These are phyloP conservation scores for Melanotaenia trifasciata DNA, from an alignment of 2,797 vertebrate genomes.

Conservation along the genomic window DNA sequence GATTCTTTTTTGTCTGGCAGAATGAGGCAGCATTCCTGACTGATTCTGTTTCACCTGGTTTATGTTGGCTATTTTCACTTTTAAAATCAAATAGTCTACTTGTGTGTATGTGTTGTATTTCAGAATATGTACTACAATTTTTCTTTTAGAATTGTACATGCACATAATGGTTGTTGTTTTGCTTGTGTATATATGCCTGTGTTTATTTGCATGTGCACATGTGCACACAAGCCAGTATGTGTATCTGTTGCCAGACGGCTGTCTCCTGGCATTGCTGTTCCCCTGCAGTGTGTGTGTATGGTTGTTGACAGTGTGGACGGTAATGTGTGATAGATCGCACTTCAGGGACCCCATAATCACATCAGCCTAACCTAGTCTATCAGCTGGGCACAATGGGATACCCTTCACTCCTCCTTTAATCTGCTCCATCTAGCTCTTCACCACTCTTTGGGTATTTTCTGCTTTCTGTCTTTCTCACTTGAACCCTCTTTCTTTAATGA, in stretches of 20 bases:
- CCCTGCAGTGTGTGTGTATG: constrained; percentile 83
- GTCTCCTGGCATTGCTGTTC: constrained; percentile 86
- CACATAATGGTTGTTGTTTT: constrained; percentile 28
- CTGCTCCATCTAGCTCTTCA: constrained; percentile 79
- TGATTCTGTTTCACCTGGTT: constrained; percentile 43
- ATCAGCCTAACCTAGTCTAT: constrained; percentile 87
- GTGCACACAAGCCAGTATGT: constrained; percentile 62
- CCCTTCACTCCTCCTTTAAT: constrained; percentile 84
- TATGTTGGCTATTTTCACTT: constrained; percentile 26
- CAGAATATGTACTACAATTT: constrained; percentile 14
- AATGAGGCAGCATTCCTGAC: constrained; percentile 24
- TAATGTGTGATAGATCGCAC: constrained; percentile 90
- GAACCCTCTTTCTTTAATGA: constrained; percentile 5
- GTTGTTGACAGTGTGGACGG: constrained; percentile 87
- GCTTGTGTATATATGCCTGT: constrained; percentile 21
- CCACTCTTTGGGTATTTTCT: constrained; percentile 44
- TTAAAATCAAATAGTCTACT: constrained; percentile 41
- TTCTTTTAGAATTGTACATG: constrained; percentile 13
- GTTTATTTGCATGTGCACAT: constrained; percentile 48
- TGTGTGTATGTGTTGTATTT: neutral
- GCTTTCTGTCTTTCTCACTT: constrained; percentile 43
- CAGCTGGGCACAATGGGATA: constrained; percentile 86
- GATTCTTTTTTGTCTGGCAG: constrained; percentile 16
- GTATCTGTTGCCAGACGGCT: constrained; percentile 82
- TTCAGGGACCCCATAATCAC: constrained; percentile 88